These are phyloP conservation scores for Notodonta ziczac DNA, from an alignment of 2,888 invertebrate genomes.

Conservation along the genomic window DNA sequence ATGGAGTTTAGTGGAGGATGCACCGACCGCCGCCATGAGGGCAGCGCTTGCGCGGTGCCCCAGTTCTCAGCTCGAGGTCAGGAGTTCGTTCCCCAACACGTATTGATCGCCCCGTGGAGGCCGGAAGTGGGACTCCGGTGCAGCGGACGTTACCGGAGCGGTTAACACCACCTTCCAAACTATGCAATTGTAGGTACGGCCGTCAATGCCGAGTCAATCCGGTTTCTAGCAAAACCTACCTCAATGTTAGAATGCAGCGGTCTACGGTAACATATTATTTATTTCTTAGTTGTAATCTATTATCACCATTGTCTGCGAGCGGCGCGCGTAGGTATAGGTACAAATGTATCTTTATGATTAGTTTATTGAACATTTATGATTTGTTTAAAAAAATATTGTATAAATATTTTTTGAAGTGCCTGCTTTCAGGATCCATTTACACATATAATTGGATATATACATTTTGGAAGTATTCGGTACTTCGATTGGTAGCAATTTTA, in stretches of 20 bases:
- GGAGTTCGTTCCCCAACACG: constrained; percentile 81
- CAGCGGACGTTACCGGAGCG: constrained; percentile 64
- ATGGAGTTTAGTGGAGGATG: constrained; percentile 63
- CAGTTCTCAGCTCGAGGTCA: constrained; percentile 76
- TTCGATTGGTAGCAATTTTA: too few species aligned
- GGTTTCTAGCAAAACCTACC: constrained; percentile 1
- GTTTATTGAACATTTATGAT: too few species aligned
- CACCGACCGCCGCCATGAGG: constrained; percentile 54
- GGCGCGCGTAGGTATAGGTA: background rate
- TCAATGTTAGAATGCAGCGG: background rate
- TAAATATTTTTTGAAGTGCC: too few species aligned
- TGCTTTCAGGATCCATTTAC: too few species aligned
- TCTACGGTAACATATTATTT: background rate
- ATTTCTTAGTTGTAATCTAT: background rate
- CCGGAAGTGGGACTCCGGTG: constrained; percentile 75
- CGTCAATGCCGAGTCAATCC: background rate
- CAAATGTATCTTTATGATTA: too few species aligned
- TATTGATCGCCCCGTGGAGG: constrained; percentile 75
- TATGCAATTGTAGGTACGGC: constrained; percentile 9
- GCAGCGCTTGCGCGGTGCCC: constrained; percentile 80
- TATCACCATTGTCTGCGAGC: background rate
- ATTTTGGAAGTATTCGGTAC: too few species aligned
- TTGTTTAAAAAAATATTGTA: too few species aligned
- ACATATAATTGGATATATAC: too few species aligned
- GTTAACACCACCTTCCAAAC: constrained; percentile 54